These are phyloP conservation scores for Danio choprae DNA, from an alignment of 2,797 vertebrate species.

Conservation along the genomic window DNA sequence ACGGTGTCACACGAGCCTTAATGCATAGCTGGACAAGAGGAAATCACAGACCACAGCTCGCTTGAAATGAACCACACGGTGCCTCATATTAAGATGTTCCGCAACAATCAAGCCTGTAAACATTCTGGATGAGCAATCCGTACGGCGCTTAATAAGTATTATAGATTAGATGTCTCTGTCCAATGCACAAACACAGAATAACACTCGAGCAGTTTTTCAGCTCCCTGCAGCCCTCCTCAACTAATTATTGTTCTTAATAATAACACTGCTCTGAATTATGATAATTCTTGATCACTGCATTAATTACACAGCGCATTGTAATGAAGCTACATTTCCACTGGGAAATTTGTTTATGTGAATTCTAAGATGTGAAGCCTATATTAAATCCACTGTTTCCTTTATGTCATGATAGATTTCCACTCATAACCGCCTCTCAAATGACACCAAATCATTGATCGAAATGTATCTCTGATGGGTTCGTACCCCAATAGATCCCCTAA, in stretches of 20 bases:
- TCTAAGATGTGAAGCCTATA: neutral
- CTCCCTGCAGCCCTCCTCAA: conserved; percentile 25
- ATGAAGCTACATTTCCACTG: conserved; percentile 1
- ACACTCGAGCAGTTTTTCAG: conserved; percentile 52
- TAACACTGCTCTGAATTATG: conserved; percentile 30
- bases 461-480: neutral
- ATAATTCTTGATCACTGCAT: neutral
- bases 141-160: conserved; percentile 65
- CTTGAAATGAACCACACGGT: conserved; percentile 24
- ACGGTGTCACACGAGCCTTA: neutral
- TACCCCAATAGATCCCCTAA: neutral
- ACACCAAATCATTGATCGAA: conserved; percentile 55
- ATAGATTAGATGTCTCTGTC: conserved; percentile 65
- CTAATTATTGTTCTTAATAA: conserved; percentile 48
- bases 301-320: neutral
- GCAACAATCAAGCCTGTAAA: neutral
- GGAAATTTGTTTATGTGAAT: neutral
- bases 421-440: conserved; percentile 29
- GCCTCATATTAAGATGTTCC: conserved; percentile 14
- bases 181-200: conserved; percentile 54
- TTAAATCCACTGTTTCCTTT: neutral
- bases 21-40: conserved; percentile 10
- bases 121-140: conserved; percentile 53
- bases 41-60: conserved; percentile 17
- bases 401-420: neutral